A percentile compares a stretch with the other conserved stretches of the same genome.
phyloP scores from a whole-genome alignment of 1,140 invertebrate genomes.

The Agrypnia vestita region DNA sequence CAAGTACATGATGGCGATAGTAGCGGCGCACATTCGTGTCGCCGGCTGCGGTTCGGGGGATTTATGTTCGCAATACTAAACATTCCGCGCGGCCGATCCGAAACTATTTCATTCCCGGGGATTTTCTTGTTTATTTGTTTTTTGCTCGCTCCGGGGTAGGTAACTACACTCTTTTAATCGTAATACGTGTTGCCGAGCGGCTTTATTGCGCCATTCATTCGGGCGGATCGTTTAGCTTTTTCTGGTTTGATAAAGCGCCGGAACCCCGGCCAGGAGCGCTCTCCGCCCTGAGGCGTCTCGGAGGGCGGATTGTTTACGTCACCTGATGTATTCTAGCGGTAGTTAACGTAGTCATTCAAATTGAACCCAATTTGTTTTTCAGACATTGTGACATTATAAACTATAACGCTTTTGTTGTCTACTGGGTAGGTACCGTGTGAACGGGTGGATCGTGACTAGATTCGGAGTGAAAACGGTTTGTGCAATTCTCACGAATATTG shows the following conservation, averaged over 20 bases:
- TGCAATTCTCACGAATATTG: too few species aligned
- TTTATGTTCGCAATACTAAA: constrained; percentile 17
- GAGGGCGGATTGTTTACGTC: constrained; percentile 12
- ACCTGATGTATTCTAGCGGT: constrained; percentile 2
- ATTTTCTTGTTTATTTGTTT: background rate
- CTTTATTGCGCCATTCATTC: constrained; percentile 39
- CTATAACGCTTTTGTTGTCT: too few species aligned
- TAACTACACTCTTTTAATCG: constrained; percentile 33
- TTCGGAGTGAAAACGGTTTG: too few species aligned
- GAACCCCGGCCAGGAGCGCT: background rate
- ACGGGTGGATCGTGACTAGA: too few species aligned
- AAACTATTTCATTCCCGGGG: background rate
- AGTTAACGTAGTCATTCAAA: too few species aligned
- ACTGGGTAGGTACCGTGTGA: too few species aligned
- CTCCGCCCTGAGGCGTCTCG: constrained; percentile 15
- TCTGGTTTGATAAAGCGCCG: constrained; percentile 36
- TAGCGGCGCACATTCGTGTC: constrained; percentile 12
- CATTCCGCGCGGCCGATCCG: background rate
- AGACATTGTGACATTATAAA: too few species aligned
- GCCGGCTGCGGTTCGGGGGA: background rate
- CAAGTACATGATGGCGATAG: background rate
- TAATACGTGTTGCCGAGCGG: constrained; percentile 30
- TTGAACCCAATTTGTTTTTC: too few species aligned
- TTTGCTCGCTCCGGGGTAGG: background rate
- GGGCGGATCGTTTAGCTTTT: constrained; percentile 26